These are phyloP conservation scores for Zaprionus inermis DNA, from an alignment of 1,140 invertebrate genomes.

Conservation along the genomic window DNA sequence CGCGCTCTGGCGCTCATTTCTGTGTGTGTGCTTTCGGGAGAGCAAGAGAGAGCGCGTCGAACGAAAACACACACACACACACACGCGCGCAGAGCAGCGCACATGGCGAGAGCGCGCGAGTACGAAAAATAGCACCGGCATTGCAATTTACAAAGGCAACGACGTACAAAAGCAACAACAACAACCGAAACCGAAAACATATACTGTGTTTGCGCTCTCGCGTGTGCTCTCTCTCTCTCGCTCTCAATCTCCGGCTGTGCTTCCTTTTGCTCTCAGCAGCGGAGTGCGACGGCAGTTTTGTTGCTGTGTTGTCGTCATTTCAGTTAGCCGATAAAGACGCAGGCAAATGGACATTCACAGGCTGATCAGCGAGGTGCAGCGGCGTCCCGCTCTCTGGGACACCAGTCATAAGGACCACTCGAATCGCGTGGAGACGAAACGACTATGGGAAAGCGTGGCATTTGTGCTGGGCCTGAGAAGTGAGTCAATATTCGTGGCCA, in stretches of 20 bases:
- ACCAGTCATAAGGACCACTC: conserved; percentile 58
- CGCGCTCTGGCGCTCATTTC: conserved; percentile 9
- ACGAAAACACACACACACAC: background rate
- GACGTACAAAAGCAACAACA: background rate
- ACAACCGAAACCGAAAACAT: background rate
- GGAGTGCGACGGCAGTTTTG: conserved; percentile 34
- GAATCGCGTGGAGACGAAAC: conserved; percentile 59
- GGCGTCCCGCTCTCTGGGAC: conserved; percentile 73
- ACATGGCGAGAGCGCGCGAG: background rate
- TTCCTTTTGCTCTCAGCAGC: conserved; percentile 14
- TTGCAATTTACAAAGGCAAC: conserved; percentile 10
- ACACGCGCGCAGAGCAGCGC: background rate
- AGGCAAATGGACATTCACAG: conserved; percentile 75
- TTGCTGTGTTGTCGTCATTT: conserved; percentile 47
- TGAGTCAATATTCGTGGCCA: conserved; percentile 45
- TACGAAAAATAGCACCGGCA: conserved; percentile 5
- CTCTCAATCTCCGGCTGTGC: background rate
- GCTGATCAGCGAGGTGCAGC: conserved; percentile 70
- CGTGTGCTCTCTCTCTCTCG: conserved; percentile 11
- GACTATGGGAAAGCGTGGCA: conserved; percentile 60
- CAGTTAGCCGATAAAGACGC: conserved; percentile 69
- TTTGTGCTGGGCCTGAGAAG: conserved; percentile 52
- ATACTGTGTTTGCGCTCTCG: background rate
- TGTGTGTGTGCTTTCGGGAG: conserved; percentile 21
- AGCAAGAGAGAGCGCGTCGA: background rate